These are phyloP conservation scores for Helostoma temminkii DNA, from an alignment of 2,797 vertebrate species.

Conservation along the genomic window DNA sequence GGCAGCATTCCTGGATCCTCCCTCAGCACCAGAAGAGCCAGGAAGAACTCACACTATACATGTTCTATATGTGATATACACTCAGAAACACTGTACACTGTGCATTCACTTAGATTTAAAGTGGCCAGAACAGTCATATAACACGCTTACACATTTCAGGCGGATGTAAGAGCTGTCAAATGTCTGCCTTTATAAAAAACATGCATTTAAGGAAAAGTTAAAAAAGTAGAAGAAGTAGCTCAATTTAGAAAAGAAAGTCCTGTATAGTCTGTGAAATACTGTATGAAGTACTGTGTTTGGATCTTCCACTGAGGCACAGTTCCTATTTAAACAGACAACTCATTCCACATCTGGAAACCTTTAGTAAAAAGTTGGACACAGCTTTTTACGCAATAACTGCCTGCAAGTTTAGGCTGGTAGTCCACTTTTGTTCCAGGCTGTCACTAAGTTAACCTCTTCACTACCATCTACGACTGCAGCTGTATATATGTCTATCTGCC, in stretches of 20 bases:
- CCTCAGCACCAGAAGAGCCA: constrained; percentile 49
- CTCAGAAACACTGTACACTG: too few species aligned
- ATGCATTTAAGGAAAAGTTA: background rate
- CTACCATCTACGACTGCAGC: background rate
- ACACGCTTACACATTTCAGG: too few species aligned
- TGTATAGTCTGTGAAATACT: too few species aligned
- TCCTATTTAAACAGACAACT: constrained; percentile 10
- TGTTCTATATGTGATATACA: background rate
- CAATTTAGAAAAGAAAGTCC: background rate
- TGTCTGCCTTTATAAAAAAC: background rate
- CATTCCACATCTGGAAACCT: constrained; percentile 81
- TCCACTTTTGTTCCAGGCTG: constrained; percentile 32
- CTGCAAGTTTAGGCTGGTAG: constrained; percentile 63
- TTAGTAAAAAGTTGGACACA: constrained; percentile 64
- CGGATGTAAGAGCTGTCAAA: background rate
- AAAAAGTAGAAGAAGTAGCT: background rate
- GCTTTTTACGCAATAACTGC: constrained; percentile 65
- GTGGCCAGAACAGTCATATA: background rate
- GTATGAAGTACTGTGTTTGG: background rate
- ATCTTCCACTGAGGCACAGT: background rate
- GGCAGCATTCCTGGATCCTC: constrained; percentile 81
- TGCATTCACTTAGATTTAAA: background rate
- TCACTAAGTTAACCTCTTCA: constrained; percentile 35
- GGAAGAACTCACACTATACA: background rate
- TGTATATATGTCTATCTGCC: background rate